Evolutionary conservation across 23 tunicate genomes (phyloP), one percentile per base, ranked within the genome.

Genomic region (Trididemnum miniatum): DNA sequence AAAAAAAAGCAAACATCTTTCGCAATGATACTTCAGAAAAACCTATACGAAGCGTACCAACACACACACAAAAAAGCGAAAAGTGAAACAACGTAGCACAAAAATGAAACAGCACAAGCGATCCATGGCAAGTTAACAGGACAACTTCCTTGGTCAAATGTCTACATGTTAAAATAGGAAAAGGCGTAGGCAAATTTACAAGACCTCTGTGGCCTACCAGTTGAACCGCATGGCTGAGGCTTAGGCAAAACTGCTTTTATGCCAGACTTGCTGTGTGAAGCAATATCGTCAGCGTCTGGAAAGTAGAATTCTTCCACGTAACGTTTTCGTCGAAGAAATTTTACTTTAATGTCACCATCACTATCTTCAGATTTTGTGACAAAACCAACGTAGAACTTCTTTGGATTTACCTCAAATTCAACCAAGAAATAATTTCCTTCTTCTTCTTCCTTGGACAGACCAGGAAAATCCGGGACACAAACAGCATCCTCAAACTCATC

Each of bases 261-360:
- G 39, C 7, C 75, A 33, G 3, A 35, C 31, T 29, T 31, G 37
- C 22, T 28, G 22, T 28, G 37, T 37, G 75, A 69, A 5, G 75
- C 75, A 29, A 69, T 69, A 69, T 28, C 35, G 7, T 29, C 12
- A 32, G 31, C 31, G 4, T 69, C 38, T 2, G 75, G 75, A 22
- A 69, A 69, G 39, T 5, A 69, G 22, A 69, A 69, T n/a, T 69
- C 75, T 69, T 29, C 38, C 7, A 29, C 75, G 31, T 69, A 5
- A 32, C 36, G 38, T 22, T 69, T 69, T 9, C 37, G 35, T 9
- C 75, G 75, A 15, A 69, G 3, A 32, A 5, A 69, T 28, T 28
- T 31, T 5, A 29, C 37, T 69, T 69, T 22, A 69, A 69, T 4
- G 38, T 69, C 35, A 28, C 75, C 75, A 69, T 69, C 75, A 5